Percentiles rank a stretch among this genome's conserved stretches.
These are phyloP conservation scores for Drosophila niveifrons DNA, from an alignment of 2,888 invertebrate genomes.

Conservation along the genomic window DNA sequence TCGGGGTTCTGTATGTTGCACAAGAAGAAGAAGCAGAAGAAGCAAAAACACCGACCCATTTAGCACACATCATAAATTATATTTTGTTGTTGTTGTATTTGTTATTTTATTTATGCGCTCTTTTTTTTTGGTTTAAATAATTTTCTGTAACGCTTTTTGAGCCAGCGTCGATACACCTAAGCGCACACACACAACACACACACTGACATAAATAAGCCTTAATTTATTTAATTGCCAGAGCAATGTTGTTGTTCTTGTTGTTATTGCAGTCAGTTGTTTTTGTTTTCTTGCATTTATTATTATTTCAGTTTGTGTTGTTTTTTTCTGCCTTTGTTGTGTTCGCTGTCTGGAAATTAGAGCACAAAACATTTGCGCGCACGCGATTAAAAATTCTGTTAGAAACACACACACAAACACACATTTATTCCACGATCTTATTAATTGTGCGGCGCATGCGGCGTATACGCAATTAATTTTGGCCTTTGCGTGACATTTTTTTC, in stretches of 20 bases:
- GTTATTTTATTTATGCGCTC: neutral
- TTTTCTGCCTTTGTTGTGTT: constrained; percentile 17
- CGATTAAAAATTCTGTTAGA: constrained; percentile 57
- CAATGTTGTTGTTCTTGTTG: constrained; percentile 39
- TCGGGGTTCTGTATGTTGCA: neutral
- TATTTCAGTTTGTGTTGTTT: constrained; percentile 23
- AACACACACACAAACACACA: constrained; percentile 11
- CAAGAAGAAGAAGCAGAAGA: too few relatives aligned
- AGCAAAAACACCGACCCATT: constrained; percentile 56
- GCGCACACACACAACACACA: constrained; percentile 23
- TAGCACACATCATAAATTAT: constrained; percentile 74
- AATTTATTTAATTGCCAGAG: constrained; percentile 82
- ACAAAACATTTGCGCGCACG: constrained; percentile 50
- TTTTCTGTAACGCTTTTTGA: constrained; percentile 60
- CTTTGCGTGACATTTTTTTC: constrained; percentile 26
- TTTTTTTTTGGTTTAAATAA: neutral
- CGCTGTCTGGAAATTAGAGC: constrained; percentile 59
- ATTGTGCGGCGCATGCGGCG: constrained; percentile 54
- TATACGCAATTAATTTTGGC: constrained; percentile 49
- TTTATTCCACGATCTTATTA: constrained; percentile 24
- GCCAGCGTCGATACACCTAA: constrained; percentile 56
- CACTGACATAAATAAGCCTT: constrained; percentile 63
- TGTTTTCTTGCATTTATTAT: constrained; percentile 42
- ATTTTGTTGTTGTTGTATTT: constrained; percentile 30
- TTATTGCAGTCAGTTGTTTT: constrained; percentile 17